Conservation (phyloP, 2,797 vertebrate genomes). For the Erpetoichthys calabaricus region DNA sequence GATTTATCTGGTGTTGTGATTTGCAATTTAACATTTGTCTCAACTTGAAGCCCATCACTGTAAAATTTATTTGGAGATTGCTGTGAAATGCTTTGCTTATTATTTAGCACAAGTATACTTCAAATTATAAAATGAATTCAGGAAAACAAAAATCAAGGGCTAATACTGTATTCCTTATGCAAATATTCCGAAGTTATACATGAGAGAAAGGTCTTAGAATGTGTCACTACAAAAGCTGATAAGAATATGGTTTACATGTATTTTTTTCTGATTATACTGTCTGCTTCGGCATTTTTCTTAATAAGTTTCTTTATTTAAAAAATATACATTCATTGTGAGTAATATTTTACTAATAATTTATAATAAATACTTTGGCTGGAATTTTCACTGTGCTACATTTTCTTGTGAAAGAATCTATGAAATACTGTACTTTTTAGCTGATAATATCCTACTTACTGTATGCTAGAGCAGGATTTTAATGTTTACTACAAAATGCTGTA, state of each 20-base stretch:
- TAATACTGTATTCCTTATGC: constrained; percentile 99
- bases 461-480: no score
- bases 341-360: constrained; percentile 70
- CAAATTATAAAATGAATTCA: constrained; percentile 74
- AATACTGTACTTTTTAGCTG: no score
- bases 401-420: no score
- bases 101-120: constrained; percentile 54
- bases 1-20: no score
- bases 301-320: constrained; percentile 76
- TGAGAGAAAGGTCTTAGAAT: constrained; percentile 60
- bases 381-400: constrained; percentile 61
- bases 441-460: no score
- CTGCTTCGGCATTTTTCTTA: constrained; percentile 82
- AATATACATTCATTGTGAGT: constrained; percentile 56
- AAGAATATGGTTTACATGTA: constrained; percentile 88
- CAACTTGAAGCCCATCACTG: no score
- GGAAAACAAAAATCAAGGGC: constrained; percentile 93
- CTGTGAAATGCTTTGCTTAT: no score
- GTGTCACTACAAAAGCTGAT: constrained; percentile 58
- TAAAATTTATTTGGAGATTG: no score
- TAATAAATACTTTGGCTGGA: constrained; percentile 83
- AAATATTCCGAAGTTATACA: constrained; percentile 86
- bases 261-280: constrained; percentile 83
- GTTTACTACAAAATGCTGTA: no score
- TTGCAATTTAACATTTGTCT: no score